Conservation (phyloP, 2,888 invertebrate species). For the Amphimallon solstitiale region DNA sequence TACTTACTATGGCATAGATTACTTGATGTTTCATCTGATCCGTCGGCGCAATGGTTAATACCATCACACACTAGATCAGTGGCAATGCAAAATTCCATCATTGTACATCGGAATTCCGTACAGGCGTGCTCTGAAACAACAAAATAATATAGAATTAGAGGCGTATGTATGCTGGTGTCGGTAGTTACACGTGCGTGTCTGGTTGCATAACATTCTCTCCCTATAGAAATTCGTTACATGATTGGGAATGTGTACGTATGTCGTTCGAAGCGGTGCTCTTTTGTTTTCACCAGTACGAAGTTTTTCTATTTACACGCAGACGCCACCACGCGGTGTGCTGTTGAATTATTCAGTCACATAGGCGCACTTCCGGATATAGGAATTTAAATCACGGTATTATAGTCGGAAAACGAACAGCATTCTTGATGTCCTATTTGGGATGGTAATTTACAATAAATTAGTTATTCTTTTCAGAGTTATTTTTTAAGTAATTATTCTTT, state of each 20-base stretch:
- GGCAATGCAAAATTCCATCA: constrained; percentile 91
- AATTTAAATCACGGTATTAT: constrained; percentile 20
- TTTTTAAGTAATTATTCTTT: neutral
- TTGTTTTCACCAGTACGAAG: neutral
- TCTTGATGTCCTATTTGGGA: too few species aligned
- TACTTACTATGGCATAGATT: constrained; percentile 86
- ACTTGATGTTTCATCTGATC: constrained; percentile 89
- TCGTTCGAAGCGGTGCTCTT: neutral
- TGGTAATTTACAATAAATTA: neutral
- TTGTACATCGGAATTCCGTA: constrained; percentile 88
- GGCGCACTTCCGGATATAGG: neutral
- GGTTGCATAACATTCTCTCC: constrained; percentile 17
- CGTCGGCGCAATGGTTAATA: constrained; percentile 93
- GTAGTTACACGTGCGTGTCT: neutral
- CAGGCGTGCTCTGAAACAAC: constrained; percentile 81
- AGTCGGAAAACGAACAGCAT: constrained; percentile 1
- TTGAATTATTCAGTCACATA: constrained; percentile 8
- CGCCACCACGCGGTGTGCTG: neutral
- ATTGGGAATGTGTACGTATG: neutral
- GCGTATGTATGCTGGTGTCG: neutral
- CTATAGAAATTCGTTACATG: neutral
- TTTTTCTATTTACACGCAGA: constrained; percentile 1
- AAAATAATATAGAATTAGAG: constrained; percentile 13
- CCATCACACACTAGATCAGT: constrained; percentile 92
- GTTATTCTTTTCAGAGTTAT: neutral